Conservation (phyloP, 2,888 invertebrate genomes). For the Lycocerus yunnanus region DNA sequence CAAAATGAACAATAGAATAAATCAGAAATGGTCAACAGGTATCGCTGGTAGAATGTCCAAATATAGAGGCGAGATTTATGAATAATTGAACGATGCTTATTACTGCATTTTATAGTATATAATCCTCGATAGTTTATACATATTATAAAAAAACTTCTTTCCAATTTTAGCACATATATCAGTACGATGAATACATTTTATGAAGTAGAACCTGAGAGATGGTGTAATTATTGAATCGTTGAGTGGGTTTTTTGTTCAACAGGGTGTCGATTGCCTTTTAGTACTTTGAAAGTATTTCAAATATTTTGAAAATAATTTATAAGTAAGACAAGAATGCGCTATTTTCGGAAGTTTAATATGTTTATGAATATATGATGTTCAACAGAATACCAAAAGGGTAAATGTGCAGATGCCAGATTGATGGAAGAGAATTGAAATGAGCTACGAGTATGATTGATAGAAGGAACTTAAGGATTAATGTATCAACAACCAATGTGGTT, state of each 20-base stretch:
- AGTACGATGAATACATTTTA: neutral
- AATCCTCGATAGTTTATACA: no score
- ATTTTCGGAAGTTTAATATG: neutral
- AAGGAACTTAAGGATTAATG: neutral
- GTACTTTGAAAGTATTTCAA: neutral
- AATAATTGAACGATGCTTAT: no score
- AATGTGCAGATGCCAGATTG: neutral
- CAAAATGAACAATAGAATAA: neutral
- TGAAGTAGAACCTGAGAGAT: neutral
- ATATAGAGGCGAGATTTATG: neutral
- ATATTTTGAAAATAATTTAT: neutral
- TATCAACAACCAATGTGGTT: neutral
- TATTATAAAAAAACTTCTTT: neutral
- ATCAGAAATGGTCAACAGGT: neutral
- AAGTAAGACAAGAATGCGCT: neutral
- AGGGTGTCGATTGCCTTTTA: neutral
- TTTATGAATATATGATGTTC: neutral
- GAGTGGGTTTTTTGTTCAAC: neutral
- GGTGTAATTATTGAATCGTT: neutral
- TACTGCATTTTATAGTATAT: no score
- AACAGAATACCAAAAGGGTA: neutral
- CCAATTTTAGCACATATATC: neutral
- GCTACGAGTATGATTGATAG: neutral
- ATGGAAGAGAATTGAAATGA: neutral
- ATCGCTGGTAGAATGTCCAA: neutral